These are phyloP conservation scores for Anolis carolinensis DNA, from an alignment of 2,113 vertebrate genomes.

Conservation along the genomic window DNA sequence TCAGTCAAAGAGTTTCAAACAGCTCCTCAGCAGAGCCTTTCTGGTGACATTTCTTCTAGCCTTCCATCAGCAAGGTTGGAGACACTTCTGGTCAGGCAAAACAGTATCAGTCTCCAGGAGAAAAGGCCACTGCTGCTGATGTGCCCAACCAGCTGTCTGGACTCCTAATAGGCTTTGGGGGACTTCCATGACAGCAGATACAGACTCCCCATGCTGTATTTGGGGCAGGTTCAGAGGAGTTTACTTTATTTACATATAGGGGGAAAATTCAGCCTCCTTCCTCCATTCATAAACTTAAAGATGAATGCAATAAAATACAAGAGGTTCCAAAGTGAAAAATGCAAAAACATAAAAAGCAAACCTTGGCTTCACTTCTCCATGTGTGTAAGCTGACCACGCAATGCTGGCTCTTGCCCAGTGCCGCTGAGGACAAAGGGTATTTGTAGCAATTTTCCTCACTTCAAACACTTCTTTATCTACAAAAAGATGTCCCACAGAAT, in stretches of 20 bases:
- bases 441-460: constrained; percentile 7
- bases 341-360: constrained; percentile 20
- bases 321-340: background rate
- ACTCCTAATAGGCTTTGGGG: too few relatives aligned
- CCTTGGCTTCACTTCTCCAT: constrained; percentile 50
- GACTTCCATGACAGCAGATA: too few relatives aligned
- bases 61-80: too few relatives aligned
- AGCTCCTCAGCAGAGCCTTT: too few relatives aligned
- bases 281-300: background rate
- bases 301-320: background rate
- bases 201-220: too few relatives aligned
- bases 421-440: constrained; percentile 22
- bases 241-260: background rate
- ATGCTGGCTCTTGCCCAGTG: constrained; percentile 54
- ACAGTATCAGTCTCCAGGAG: too few relatives aligned
- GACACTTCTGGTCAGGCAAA: too few relatives aligned
- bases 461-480: constrained; percentile 25
- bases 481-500: background rate
- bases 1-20: too few relatives aligned
- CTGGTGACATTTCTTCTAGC: too few relatives aligned
- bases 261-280: background rate
- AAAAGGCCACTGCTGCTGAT: too few relatives aligned
- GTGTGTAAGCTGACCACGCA: constrained; percentile 43
- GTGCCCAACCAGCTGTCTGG: too few relatives aligned
- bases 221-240: too few relatives aligned